phyloP scores from a whole-genome alignment of 1,140 invertebrate species.

The Epicauta chinensis region DNA sequence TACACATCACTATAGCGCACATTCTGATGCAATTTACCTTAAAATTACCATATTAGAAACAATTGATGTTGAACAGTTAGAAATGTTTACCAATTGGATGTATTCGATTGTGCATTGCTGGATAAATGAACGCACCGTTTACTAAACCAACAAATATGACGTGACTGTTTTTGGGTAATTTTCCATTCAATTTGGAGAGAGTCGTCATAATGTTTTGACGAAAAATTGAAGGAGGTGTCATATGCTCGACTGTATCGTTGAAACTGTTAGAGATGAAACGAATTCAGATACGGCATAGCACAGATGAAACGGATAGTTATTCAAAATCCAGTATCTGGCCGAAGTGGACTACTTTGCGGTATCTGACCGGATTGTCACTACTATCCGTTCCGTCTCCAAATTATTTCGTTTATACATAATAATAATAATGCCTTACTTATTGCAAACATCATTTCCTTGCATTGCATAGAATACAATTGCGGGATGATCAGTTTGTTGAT shows the following conservation, averaged over 20 bases:
- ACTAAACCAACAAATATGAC: slow-evolving; percentile 46
- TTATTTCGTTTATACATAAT: slow-evolving; percentile 7
- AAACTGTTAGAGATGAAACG: slow-evolving; percentile 37
- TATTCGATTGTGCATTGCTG: slow-evolving; percentile 41
- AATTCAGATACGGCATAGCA: no score
- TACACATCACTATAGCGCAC: slow-evolving; percentile 14
- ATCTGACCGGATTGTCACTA: no score
- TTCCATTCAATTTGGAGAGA: slow-evolving; percentile 39
- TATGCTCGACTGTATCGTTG: slow-evolving; percentile 42
- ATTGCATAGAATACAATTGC: slow-evolving; percentile 45
- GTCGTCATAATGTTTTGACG: slow-evolving; percentile 38
- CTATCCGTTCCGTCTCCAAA: no score
- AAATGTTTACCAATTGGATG: slow-evolving; percentile 44
- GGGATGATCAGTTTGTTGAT: slow-evolving; percentile 41
- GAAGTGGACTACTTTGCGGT: no score
- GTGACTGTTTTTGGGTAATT: slow-evolving; percentile 44
- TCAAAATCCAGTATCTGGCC: no score
- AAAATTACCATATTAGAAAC: neutral
- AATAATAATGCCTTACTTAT: slow-evolving; percentile 40
- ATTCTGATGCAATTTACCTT: slow-evolving; percentile 2
- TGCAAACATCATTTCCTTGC: slow-evolving; percentile 52
- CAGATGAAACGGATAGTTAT: no score
- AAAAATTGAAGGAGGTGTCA: slow-evolving; percentile 43
- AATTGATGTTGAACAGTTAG: neutral
- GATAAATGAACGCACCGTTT: slow-evolving; percentile 46